phyloP scores from a whole-genome alignment of 2,888 invertebrate genomes.

The Incurvaria masculella region DNA sequence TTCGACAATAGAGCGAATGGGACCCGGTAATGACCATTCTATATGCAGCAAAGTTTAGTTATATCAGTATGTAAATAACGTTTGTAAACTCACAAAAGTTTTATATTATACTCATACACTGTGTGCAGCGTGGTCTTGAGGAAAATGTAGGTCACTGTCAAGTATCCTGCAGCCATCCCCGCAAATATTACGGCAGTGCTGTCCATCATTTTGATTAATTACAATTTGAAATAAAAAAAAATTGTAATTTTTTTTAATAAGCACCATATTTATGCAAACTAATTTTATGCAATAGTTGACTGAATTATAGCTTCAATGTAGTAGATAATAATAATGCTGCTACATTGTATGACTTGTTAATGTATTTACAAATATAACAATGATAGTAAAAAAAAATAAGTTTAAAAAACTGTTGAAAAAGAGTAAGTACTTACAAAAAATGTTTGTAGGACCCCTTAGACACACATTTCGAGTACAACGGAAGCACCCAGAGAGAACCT shows the following conservation, averaged over 20 bases:
- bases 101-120: constrained; percentile 44
- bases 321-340: too few relatives aligned
- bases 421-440: constrained; percentile 28
- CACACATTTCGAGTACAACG: constrained; percentile 42
- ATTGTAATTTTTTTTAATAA: too few relatives aligned
- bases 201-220: too few relatives aligned
- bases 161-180: constrained; percentile 36
- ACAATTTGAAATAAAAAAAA: too few relatives aligned
- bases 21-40: not conserved
- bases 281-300: too few relatives aligned
- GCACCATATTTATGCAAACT: too few relatives aligned
- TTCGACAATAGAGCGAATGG: too few relatives aligned
- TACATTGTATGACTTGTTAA: too few relatives aligned
- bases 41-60: constrained; percentile 2
- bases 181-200: constrained; percentile 36
- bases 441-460: constrained; percentile 32
- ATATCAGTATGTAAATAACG: too few relatives aligned
- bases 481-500: constrained; percentile 43
- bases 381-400: constrained; percentile 1
- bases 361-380: too few relatives aligned
- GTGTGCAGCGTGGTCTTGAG: constrained; percentile 39
- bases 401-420: not conserved
- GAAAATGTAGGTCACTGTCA: constrained; percentile 30
- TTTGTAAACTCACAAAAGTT: constrained; percentile 36
- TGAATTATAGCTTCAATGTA: too few relatives aligned